Percentiles rank a stretch among this genome's conserved stretches.
Evolutionary conservation across 2,888 invertebrate species (phyloP).

Genomic region (Tipula helvola): DNA sequence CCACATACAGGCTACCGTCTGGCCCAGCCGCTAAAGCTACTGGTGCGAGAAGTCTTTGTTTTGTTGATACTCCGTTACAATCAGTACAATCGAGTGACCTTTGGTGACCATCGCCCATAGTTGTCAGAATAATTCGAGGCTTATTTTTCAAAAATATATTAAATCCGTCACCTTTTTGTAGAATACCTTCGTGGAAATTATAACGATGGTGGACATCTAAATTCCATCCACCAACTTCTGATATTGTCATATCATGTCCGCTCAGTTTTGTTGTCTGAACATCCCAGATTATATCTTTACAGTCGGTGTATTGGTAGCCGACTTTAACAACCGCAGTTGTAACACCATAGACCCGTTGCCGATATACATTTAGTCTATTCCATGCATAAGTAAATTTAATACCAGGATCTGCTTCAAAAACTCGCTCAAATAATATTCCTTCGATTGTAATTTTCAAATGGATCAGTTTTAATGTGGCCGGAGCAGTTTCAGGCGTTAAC

Average conservation of each 20-base stretch:
- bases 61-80: slow-evolving; percentile 65
- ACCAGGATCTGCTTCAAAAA: slow-evolving; percentile 91
- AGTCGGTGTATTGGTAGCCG: slow-evolving; percentile 90
- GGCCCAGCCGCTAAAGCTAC: slow-evolving; percentile 84
- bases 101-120: slow-evolving; percentile 86
- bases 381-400: slow-evolving; percentile 96
- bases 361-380: slow-evolving; percentile 92
- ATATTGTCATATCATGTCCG: slow-evolving; percentile 94
- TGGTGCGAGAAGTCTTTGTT: slow-evolving; percentile 77
- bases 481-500: slow-evolving; percentile 73
- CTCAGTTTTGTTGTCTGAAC: slow-evolving; percentile 89
- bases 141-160: slow-evolving; percentile 90
- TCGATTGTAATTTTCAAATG: slow-evolving; percentile 88
- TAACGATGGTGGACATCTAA: slow-evolving; percentile 95
- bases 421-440: slow-evolving; percentile 84
- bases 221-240: slow-evolving; percentile 96
- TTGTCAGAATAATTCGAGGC: slow-evolving; percentile 78
- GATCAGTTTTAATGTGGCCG: slow-evolving; percentile 69
- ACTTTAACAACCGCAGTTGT: slow-evolving; percentile 91
- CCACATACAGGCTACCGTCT: slow-evolving; percentile 89
- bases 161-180: slow-evolving; percentile 95
- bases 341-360: slow-evolving; percentile 92
- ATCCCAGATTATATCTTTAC: slow-evolving; percentile 90
- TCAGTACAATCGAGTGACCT: slow-evolving; percentile 73
- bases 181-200: slow-evolving; percentile 94